Evolutionary conservation across 2,888 invertebrate genomes (phyloP).

Genomic region (Gastrophysa polygoni): DNA sequence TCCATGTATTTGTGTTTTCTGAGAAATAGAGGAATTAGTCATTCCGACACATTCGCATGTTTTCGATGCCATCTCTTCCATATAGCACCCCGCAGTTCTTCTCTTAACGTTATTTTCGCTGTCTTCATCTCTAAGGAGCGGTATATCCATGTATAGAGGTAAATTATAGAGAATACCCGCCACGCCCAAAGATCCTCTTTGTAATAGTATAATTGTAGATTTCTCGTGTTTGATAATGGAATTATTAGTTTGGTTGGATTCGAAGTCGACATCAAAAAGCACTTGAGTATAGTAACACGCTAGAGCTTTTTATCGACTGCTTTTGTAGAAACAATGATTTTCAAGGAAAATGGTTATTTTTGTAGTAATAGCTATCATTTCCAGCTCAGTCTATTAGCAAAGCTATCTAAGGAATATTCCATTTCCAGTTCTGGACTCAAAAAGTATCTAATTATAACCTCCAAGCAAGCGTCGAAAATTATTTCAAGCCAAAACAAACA

Average conservation of each 20-base stretch:
- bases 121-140: slow-evolving; percentile 22
- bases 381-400: too few species aligned
- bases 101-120: slow-evolving; percentile 14
- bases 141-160: slow-evolving; percentile 18
- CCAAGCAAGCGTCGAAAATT: too few species aligned
- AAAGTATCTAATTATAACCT: too few species aligned
- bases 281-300: neutral
- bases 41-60: slow-evolving; percentile 1
- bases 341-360: too few species aligned
- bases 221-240: slow-evolving; percentile 15
- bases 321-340: too few species aligned
- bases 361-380: too few species aligned
- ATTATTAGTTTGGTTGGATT: slow-evolving; percentile 13
- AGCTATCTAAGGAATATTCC: too few species aligned
- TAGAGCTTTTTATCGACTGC: too few species aligned
- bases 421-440: too few species aligned
- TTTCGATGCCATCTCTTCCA: slow-evolving; percentile 18
- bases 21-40: neutral
- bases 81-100: slow-evolving; percentile 20
- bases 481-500: too few species aligned
- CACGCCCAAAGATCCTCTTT: slow-evolving; percentile 24
- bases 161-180: slow-evolving; percentile 21
- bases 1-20: neutral
- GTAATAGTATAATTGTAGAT: slow-evolving; percentile 20
- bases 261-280: neutral